Conservation (phyloP, 1,140 invertebrate species). For the Bathynomus jamesi region DNA sequence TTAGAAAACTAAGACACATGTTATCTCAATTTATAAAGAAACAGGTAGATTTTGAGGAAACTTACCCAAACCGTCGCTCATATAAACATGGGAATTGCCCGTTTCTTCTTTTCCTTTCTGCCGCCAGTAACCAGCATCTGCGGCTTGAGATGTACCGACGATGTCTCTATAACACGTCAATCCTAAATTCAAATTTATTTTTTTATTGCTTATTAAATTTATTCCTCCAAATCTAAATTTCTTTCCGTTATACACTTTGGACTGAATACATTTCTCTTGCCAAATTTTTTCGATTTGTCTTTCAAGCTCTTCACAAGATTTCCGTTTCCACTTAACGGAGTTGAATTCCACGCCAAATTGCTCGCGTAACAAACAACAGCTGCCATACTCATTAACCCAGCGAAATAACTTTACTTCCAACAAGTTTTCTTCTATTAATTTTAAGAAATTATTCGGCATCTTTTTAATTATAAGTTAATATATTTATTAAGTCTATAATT, state of each 20-base stretch:
- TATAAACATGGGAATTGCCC: not conserved
- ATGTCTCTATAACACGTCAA: not conserved
- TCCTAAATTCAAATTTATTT: not conserved
- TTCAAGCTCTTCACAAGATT: not conserved
- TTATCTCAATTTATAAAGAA: too few relatives aligned
- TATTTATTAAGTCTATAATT: too few relatives aligned
- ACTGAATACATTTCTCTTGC: not conserved
- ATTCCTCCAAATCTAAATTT: not conserved
- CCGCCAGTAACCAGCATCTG: not conserved
- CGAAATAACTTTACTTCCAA: too few relatives aligned
- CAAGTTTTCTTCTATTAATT: too few relatives aligned
- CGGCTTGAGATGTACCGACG: not conserved
- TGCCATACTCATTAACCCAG: too few relatives aligned
- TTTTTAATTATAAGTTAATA: too few relatives aligned
- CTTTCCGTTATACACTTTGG: not conserved
- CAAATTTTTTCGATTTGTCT: not conserved
- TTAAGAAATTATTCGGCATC: too few relatives aligned
- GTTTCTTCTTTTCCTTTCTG: not conserved
- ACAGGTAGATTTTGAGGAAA: too few relatives aligned
- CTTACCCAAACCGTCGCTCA: not conserved
- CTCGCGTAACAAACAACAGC: too few relatives aligned
- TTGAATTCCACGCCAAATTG: not conserved
- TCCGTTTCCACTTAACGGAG: not conserved
- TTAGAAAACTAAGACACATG: too few relatives aligned
- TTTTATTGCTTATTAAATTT: not conserved